phyloP scores from a whole-genome alignment of 2,113 vertebrate species.

The Calonectris borealis region DNA sequence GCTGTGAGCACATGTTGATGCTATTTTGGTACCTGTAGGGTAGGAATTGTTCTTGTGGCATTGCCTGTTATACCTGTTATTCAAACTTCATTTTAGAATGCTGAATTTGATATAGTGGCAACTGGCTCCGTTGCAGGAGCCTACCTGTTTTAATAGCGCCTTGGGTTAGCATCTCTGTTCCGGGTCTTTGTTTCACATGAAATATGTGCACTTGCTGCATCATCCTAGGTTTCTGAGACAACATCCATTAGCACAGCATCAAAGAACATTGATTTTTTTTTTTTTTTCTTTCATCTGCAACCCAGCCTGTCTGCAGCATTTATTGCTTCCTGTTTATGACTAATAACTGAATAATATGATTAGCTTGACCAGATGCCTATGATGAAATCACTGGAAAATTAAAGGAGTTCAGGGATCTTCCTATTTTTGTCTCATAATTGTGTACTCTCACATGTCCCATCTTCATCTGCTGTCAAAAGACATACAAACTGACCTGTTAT shows the following conservation, averaged over 20 bases:
- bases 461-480: not conserved
- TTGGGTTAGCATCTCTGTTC: not conserved
- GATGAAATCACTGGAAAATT: not conserved
- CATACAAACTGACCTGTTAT: not conserved
- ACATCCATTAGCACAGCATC: slow-evolving; percentile 26
- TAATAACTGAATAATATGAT: not conserved
- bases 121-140: not conserved
- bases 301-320: not conserved
- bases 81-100: not conserved
- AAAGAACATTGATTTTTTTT: not conserved
- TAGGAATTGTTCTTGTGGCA: not conserved
- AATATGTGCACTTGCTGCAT: not conserved
- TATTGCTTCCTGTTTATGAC: slow-evolving; percentile 1
- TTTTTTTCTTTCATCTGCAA: not conserved
- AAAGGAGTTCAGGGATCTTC: not conserved
- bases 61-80: not conserved
- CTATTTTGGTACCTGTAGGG: not conserved
- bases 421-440: not conserved
- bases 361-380: not conserved
- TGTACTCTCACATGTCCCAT: not conserved
- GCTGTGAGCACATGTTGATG: not conserved
- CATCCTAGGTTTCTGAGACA: not conserved
- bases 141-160: not conserved
- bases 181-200: not conserved
- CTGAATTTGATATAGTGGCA: not conserved